Percentiles rank a stretch among this genome's conserved stretches.
phyloP scores from a whole-genome alignment of 2,888 invertebrate genomes.

The Mongoloraphidia duomilia region DNA sequence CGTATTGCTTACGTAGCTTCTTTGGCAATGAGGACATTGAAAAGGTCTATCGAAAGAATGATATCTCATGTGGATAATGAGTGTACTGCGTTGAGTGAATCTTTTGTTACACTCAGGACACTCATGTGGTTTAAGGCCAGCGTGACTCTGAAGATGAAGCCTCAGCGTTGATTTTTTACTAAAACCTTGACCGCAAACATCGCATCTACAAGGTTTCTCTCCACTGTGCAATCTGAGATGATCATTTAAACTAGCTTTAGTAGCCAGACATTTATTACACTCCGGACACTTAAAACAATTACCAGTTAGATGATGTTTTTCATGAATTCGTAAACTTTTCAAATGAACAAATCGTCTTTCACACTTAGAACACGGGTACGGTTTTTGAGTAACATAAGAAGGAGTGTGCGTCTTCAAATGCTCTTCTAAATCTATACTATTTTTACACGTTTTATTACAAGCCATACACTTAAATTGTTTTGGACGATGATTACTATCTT shows the following conservation, averaged over 20 bases:
- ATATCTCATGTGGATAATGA: conserved; percentile 31
- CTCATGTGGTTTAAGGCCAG: conserved; percentile 7
- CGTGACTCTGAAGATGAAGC: conserved; percentile 5
- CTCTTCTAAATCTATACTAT: not conserved
- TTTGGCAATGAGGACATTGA: conserved; percentile 28
- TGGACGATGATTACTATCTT: not conserved
- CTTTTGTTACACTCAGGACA: conserved; percentile 17
- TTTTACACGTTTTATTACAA: not conserved
- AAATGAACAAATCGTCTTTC: not conserved
- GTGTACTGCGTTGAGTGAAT: conserved; percentile 27
- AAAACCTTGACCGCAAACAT: conserved; percentile 7
- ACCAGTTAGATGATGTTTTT: not conserved
- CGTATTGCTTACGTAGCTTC: conserved; percentile 16
- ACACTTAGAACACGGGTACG: not conserved
- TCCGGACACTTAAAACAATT: not conserved
- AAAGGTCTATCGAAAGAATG: conserved; percentile 34
- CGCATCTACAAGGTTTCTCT: conserved; percentile 11
- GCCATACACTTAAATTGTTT: not conserved
- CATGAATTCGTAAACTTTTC: not conserved
- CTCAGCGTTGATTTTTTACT: conserved; percentile 1
- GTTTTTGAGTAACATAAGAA: not conserved
- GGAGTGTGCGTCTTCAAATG: not conserved
- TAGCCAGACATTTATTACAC: not conserved
- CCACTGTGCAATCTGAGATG: conserved; percentile 2
- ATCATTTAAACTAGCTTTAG: not conserved